Evolutionary conservation across 2,113 vertebrate species (phyloP), one percentile per base, ranked within the genome.

Genomic region (Brienomyrus brachyistius): DNA sequence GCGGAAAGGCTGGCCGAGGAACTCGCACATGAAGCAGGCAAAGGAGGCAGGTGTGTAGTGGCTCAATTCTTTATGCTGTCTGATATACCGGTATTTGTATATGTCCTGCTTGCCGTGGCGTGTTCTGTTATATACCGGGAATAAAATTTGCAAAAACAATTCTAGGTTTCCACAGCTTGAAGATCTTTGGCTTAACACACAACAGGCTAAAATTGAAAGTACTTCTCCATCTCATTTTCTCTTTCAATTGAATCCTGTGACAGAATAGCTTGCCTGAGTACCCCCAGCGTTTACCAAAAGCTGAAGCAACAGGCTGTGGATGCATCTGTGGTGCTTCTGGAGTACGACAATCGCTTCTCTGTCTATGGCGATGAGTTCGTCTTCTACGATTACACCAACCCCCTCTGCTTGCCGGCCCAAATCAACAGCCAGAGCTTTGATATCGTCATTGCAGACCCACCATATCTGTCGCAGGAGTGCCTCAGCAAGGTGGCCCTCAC

Each of bases 241-340:
- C 51, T 15, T 40, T 40, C 83, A 6, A 9, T 59, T 45, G 1
- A 87, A 31, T 13, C 35, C 51, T 17, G 11, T 23, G 93, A 92
- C 94, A 99, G 98, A 93, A 96, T 99, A 84, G 98, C 98, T 0
- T 99, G 98, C 50, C 52, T 99, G 91, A 98, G 98, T 2, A 94
- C 97, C 0, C 98, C 98, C 0, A 99, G 97, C 0, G 95, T 98
- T 27, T 99, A 98, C 94, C 98, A 98, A 96, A 98, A 98, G 91
- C 92, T 99, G 91, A 97, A 97, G 93, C 96, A 97, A 88, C 94
- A 92, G 8, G 90, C 91, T 50, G 93, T 94, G 1, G 91, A 91
- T 2, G 92, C 96, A 48, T 96, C 96, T 0, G 92, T 94, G 0
- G 93, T 92, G 47, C 91, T 99, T 89, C 92, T 99, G 90, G 98